Base-by-base conservation (phyloP, 2,888 invertebrate genomes). In the Andrena marginata region DNA sequence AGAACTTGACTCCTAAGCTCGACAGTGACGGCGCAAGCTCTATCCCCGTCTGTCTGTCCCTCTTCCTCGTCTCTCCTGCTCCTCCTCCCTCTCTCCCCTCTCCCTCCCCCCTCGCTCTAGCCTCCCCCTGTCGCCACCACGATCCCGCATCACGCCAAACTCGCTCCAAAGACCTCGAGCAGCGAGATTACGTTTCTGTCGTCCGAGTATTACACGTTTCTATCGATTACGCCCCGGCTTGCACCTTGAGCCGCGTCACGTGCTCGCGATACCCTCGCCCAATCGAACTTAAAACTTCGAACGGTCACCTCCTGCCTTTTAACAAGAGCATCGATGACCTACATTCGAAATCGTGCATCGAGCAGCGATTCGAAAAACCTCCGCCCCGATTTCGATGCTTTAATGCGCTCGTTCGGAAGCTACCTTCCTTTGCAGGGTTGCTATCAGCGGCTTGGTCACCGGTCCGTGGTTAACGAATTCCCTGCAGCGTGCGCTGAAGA, bases 1-100 rank as follows among this genome's bases (percentile, higher is more conserved):
- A 91, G 90, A 91, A 91, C 89, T 91, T 91, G 91, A 90, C 89
- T 89, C 85, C 85, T 89, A 85, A 89, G 84, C 88, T 87, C 85
- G 79, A 76, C 84, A 81, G 85, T 85, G 80, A 74, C 77, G 80
- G 82, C 77, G 84, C 87, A 87, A 89, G 82, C 81, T 84, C 86
- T 73, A 77, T 79, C 78, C 29, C 54, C 48, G 56, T 56, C 42
- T 80, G 60, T 79, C 80, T 71, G 20, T 56, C 51, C 42, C 68
- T 68, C 49, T 74, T 31, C 26, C 63, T 42, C 63, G 5, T 54
- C 64, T 70, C 60, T 63, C 20, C 23, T 60, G 59, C 69, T 51
- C 70, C 48, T 60, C 69, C 26, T 69, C 73, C 33, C 56, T 73
- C 67, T 16, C 31, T 35, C 76, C 62, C 63, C 70, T 29, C 67